Conservation (phyloP, 2,797 vertebrate species). For the Silurus lanzhouensis region DNA sequence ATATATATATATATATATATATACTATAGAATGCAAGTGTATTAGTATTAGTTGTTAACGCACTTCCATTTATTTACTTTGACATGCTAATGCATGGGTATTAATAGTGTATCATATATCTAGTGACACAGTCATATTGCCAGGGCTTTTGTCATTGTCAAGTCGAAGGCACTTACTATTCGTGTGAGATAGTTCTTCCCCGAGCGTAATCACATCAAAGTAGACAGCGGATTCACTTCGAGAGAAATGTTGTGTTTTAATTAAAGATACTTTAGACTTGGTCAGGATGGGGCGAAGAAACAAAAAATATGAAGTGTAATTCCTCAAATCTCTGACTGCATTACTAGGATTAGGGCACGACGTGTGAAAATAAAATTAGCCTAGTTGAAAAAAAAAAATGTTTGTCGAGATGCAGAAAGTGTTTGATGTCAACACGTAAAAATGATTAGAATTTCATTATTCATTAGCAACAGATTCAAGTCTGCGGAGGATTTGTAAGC, state of each 20-base stretch:
- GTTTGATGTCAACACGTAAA: slow-evolving; percentile 41
- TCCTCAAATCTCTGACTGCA: slow-evolving; percentile 38
- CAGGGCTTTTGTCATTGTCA: slow-evolving; percentile 47
- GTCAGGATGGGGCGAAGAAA: slow-evolving; percentile 6
- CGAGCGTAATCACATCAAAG: slow-evolving; percentile 49
- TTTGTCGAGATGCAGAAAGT: slow-evolving; percentile 33
- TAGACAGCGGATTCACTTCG: slow-evolving; percentile 35
- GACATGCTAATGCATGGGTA: slow-evolving; percentile 51
- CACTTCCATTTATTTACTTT: slow-evolving; percentile 48
- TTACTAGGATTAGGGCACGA: slow-evolving; percentile 11
- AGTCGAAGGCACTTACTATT: slow-evolving; percentile 45
- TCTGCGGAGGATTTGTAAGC: slow-evolving; percentile 10
- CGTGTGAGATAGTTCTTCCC: slow-evolving; percentile 38
- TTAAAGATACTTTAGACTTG: slow-evolving; percentile 36
- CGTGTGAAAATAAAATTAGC: slow-evolving; percentile 21
- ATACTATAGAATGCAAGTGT: too few relatives aligned
- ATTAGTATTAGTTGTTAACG: slow-evolving; percentile 33
- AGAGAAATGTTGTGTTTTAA: slow-evolving; percentile 49
- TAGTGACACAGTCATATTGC: slow-evolving; percentile 42
- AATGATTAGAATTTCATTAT: slow-evolving; percentile 34
- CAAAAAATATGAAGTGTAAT: slow-evolving; percentile 15
- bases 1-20: too few relatives aligned
- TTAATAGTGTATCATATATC: slow-evolving; percentile 51
- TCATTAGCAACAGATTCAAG: slow-evolving; percentile 3
- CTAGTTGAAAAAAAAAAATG: neutral